A percentile compares a stretch with the other conserved stretches of the same genome.
These are phyloP conservation scores for Pseudomyrmex gracilis DNA, from an alignment of 1,140 invertebrate species.

Conservation along the genomic window DNA sequence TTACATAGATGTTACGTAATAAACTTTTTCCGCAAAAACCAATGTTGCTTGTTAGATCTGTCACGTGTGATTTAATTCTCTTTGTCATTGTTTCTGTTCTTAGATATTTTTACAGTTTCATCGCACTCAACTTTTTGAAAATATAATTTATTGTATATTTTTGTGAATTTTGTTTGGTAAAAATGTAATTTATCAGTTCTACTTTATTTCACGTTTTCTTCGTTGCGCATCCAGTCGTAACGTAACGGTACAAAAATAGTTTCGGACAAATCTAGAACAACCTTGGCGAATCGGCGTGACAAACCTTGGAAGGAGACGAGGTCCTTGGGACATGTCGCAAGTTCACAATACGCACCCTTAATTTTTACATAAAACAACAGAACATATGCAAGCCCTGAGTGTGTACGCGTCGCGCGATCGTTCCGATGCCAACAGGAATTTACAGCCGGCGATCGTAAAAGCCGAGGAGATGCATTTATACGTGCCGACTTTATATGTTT, in stretches of 20 bases:
- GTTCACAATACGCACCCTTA: conserved; percentile 45
- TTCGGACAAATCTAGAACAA: conserved; percentile 42
- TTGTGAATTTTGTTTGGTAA: too few species aligned
- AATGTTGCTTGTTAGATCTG: background rate
- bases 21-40: background rate
- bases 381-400: conserved; percentile 30
- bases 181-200: too few species aligned
- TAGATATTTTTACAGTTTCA: too few species aligned
- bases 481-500: conserved; percentile 74
- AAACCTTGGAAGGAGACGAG: conserved; percentile 6
- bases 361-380: conserved; percentile 66
- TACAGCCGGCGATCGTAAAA: conserved; percentile 74
- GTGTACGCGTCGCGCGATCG: conserved; percentile 56
- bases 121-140: too few species aligned
- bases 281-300: conserved; percentile 17
- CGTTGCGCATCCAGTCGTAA: background rate
- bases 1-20: background rate
- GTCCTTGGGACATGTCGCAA: background rate
- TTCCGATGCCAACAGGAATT: conserved; percentile 71
- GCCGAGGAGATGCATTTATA: conserved; percentile 73
- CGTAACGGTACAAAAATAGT: conserved; percentile 36
- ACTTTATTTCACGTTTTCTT: background rate
- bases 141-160: too few species aligned
- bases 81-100: background rate
- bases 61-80: conserved; percentile 4